Evolutionary conservation across 35 echinoderm and acorn worm species (phyloP), one percentile per base, ranked within the genome.

Genomic region (Heliocidaris tuberculata): DNA sequence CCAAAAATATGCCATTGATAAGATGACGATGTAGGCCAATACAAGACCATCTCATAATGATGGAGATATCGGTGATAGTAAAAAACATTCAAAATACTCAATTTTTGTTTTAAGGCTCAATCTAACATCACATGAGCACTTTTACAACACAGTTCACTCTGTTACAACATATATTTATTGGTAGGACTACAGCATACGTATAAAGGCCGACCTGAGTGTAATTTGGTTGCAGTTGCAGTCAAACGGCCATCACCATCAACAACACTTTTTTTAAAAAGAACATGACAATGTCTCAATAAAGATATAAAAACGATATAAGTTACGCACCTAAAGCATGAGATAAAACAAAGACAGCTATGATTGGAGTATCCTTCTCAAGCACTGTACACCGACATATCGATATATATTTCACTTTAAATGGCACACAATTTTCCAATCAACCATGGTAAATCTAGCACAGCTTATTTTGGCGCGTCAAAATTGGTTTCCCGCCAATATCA

Each of bases 401-500:
- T 29, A 78, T 78, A 24, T 42, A 78, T 3, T 24, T 78, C 19
- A 78, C 65, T n/a, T 78, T 78, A 78, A 78, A 78, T 78, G 65
- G 65, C 27, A 7, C 65, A 9, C 65, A 78, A 78, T 78, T 78
- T 78, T 78, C 65, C 65, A 78, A 78, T 78, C 27, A 27, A 78
- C 27, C 65, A 78, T 78, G 65, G 27, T 78, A 78, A 78, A 78
- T 78, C 65, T 6, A n/a, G 65, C 65, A 24, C 21, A 78, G 65
- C 65, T 78, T 78, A 24, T 78, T 78, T 78, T 19, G 21, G 17
- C 65, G 21, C 21, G 65, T 78, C 21, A 78, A 78, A 78, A 78
- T 78, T 78, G 65, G 65, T 78, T 78, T 29, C 65, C 65, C 65
- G 65, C 65, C 65, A 78, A 78, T 78, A 78, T 78, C 65, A 27